Evolutionary conservation across 2,888 invertebrate species (phyloP), one percentile per base, ranked within the genome.

Genomic region (Coremacera marginata): DNA sequence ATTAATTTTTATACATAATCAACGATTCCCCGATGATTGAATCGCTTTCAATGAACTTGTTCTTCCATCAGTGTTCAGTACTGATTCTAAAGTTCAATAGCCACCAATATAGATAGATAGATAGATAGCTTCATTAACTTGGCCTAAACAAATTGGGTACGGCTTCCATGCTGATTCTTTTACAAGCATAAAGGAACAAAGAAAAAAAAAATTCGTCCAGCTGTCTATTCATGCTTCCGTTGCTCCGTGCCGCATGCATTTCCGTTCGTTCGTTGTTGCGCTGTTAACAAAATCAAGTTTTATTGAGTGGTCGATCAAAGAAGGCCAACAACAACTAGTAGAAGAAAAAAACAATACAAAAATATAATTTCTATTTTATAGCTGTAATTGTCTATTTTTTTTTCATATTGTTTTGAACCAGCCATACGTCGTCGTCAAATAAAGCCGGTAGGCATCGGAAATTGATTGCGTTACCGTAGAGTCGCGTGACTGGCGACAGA

Each of bases 401-500:
- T 44, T 44, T 44, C 11, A 44, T 44, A 44, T 44, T 44, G 44
- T 44, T 4, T 7, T 7, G 44, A 44, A 7, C 14, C 44, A 44
- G 44, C 44, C 44, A 55, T 55, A 19, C 19, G 63, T 34, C 31
- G 63, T 65, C 37, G 63, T 31, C 19, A 19, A 65, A 65, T 5
- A 25, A 16, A 22, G 63, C 63, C 34, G 63, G 37, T 27, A 65
- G 63, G 63, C 63, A 65, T 65, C 63, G 63, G 63, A 65, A 65
- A 65, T 65, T 65, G 63, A 65, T 65, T 65, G n/a, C 63, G 37
- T 65, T 65, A 65, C 19, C 19, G 16, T 65, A 34, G 19, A 65
- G 37, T 31, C 31, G 34, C 63, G 63, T 65, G 34, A 65, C 63
- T 27, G 31, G 63, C 34, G 60, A 60, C 60, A 16, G n/a, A n/a